Evolutionary conservation across 1,140 invertebrate genomes (phyloP).

Genomic region (Nasonia longicornis): DNA sequence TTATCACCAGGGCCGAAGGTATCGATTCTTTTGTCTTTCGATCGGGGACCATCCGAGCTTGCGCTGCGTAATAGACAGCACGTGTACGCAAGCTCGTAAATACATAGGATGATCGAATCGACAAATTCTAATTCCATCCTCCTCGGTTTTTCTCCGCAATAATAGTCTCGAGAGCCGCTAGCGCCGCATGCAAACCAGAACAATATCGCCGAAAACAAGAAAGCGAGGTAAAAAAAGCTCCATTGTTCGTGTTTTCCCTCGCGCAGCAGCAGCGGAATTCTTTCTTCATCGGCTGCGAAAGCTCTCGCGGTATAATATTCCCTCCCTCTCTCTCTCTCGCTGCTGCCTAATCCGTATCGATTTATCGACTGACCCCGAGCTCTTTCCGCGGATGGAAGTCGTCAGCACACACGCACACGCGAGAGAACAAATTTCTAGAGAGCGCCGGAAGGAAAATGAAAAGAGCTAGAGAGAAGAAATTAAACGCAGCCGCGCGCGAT

Average conservation of each 20-base stretch:
- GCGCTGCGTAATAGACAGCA: no score
- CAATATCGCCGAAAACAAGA: not conserved
- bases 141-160: not conserved
- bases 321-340: no score
- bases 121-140: not conserved
- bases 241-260: slow-evolving; percentile 26
- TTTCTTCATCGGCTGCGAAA: slow-evolving; percentile 19
- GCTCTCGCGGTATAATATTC: slow-evolving; percentile 34
- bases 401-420: not conserved
- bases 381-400: not conserved
- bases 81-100: not conserved
- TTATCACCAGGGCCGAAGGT: no score
- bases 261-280: slow-evolving; percentile 9
- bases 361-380: slow-evolving; percentile 41
- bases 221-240: not conserved
- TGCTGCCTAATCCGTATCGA: slow-evolving; percentile 44
- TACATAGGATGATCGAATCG: not conserved
- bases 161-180: not conserved
- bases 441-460: not conserved
- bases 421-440: not conserved
- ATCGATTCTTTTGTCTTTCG: no score
- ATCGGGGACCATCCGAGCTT: no score
- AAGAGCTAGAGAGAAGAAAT: not conserved
- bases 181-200: not conserved
- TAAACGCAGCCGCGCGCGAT: slow-evolving; percentile 22